Percentiles rank a stretch among this genome's conserved stretches.
Conservation (phyloP, 2,797 vertebrate species). For the Sphenodon punctatus region DNA sequence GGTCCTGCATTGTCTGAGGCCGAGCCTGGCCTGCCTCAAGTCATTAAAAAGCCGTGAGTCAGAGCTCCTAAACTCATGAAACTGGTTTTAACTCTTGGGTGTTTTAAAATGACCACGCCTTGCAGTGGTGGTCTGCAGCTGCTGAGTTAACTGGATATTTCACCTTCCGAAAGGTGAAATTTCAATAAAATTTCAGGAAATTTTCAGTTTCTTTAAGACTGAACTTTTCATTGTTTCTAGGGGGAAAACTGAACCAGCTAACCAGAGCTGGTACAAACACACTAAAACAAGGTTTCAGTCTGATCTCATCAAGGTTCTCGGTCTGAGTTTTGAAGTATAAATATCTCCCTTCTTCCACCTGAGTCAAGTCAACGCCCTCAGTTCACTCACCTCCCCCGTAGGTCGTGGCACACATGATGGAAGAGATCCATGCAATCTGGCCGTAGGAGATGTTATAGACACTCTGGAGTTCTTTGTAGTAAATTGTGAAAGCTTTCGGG, state of each 20-base stretch:
- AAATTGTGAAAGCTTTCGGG: conserved; percentile 83
- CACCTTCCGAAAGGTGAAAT: too few species aligned
- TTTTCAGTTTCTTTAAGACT: too few species aligned
- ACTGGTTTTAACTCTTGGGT: background rate
- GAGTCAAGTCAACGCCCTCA: background rate
- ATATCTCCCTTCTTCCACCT: conserved; percentile 25
- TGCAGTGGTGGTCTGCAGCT: too few species aligned
- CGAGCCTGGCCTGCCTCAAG: too few species aligned
- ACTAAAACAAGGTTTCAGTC: background rate
- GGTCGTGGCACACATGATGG: conserved; percentile 83
- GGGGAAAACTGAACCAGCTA: too few species aligned
- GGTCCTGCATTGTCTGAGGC: too few species aligned
- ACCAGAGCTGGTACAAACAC: too few species aligned
- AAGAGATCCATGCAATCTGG: conserved; percentile 82
- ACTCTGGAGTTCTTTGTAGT: conserved; percentile 82
- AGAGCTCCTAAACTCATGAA: background rate
- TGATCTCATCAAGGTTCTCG: background rate
- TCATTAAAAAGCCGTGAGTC: background rate
- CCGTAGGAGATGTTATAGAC: conserved; percentile 78
- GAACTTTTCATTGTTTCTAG: too few species aligned
- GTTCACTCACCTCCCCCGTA: conserved; percentile 81
- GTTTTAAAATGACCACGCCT: too few species aligned
- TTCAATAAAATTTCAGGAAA: too few species aligned
- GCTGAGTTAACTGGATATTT: too few species aligned
- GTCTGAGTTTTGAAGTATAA: background rate